These are phyloP conservation scores for Saccostrea glomerata DNA, from an alignment of 1,140 invertebrate genomes.

Conservation along the genomic window DNA sequence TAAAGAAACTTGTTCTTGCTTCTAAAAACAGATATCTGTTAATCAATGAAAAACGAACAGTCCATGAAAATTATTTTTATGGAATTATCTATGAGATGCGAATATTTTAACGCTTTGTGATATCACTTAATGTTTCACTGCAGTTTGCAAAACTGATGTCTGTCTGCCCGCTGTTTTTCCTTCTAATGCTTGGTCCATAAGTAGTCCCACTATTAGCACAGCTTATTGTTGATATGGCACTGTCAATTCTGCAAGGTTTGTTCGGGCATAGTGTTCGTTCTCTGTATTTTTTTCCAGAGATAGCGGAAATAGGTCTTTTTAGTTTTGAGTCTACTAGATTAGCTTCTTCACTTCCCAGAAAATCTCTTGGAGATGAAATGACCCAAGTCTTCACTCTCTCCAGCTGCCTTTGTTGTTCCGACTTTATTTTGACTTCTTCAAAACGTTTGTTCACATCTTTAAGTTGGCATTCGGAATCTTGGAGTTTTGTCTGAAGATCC, in stretches of 20 bases:
- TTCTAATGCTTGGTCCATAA: not conserved
- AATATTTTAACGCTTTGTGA: not conserved
- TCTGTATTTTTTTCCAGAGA: not conserved
- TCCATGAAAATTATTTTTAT: too few relatives aligned
- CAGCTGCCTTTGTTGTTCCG: not conserved
- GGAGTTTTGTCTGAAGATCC: not conserved
- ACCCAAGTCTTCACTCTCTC: not conserved
- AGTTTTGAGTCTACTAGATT: not conserved
- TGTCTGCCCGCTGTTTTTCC: not conserved
- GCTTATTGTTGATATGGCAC: not conserved
- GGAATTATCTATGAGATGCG: too few relatives aligned
- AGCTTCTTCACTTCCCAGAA: not conserved
- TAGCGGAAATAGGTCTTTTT: not conserved
- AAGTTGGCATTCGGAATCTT: not conserved
- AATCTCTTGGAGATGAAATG: not conserved
- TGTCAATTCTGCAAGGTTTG: not conserved
- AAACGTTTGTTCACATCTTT: not conserved
- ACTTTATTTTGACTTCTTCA: not conserved
- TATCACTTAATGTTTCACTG: not conserved
- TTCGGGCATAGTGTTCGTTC: not conserved
- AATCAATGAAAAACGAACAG: too few relatives aligned
- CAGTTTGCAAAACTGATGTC: conserved; percentile 9
- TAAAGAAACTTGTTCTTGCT: too few relatives aligned
- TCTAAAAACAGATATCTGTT: too few relatives aligned
- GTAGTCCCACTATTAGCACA: not conserved